Base-by-base conservation (phyloP, 2,888 invertebrate genomes). In the Plagodis pulveraria region DNA sequence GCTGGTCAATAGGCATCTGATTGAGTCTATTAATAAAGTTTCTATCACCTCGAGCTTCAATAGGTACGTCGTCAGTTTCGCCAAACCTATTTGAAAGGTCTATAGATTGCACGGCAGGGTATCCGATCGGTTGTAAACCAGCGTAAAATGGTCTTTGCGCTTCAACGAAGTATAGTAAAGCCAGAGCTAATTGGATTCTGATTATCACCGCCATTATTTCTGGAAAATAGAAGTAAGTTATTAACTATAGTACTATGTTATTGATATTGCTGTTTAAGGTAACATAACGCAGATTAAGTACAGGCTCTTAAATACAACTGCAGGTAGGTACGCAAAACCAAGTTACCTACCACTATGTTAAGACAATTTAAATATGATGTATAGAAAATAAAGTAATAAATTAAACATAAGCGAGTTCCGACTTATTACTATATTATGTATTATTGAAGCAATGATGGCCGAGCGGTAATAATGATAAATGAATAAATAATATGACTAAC, bases 141-240 rank as follows among this genome's bases (percentile, higher is more conserved):
- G 96, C 95, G 74, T 95, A 96, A 49, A 93, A 93, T 0, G 95
- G 94, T 33, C 96, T 91, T 78, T 96, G 96, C 0, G 93, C 93
- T 49, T 84, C 69, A 2, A 80, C 81, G 22, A 84, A 5, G 62
- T 35, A 64, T 10, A 85, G 53, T 41, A 80, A 49, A 40, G 76
- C 62, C 35, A 91, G 51, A 35, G 84, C 66, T 35, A 84, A 56
- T 5, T 73, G 35, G 60, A 80, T 72, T 72, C 73, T 80, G 71
- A 66, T 69, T n/a, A 66, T 69, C n/a, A 66, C 59, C 22, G 78
- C 78, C 86, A 84, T 86, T 55, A 34, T 80, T 50, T 72, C 76
- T 76, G 71, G 65, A 66, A 74, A 72, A 72, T 61, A 75, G 70
- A 65, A 65, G 71, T 63, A 50, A 22, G 22, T 22, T 22, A 22